Conservation (phyloP, 1,140 invertebrate species). For the Drosophila parvula region DNA sequence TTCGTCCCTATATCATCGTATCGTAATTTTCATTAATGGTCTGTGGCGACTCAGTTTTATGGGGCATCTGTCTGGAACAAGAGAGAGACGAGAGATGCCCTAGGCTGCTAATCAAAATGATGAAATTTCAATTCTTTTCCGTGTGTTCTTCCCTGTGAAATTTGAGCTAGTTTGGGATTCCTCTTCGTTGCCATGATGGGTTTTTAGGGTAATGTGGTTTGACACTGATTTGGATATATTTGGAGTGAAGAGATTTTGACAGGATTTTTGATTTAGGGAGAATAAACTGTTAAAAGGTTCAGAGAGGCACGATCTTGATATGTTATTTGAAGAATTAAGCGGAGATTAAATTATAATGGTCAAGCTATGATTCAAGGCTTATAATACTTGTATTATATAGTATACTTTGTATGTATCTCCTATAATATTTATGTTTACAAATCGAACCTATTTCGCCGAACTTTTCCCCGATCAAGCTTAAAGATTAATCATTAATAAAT, state of each 20-base stretch:
- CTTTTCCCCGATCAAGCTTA: background rate
- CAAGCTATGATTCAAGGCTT: background rate
- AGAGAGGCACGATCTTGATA: conserved; percentile 9
- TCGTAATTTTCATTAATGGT: conserved; percentile 76
- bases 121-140: conserved; percentile 68
- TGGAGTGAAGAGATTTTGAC: conserved; percentile 49
- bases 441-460: background rate
- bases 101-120: conserved; percentile 70
- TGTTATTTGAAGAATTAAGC: background rate
- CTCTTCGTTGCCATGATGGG: conserved; percentile 34
- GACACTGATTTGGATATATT: conserved; percentile 66
- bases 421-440: background rate
- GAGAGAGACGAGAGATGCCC: conserved; percentile 31
- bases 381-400: too few species aligned
- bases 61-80: conserved; percentile 52
- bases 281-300: conserved; percentile 30
- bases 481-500: conserved; percentile 5
- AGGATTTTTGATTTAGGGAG: conserved; percentile 27
- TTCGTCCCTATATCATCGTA: conserved; percentile 42
- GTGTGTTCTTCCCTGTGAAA: conserved; percentile 49
- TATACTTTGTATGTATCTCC: too few species aligned
- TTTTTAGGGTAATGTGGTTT: conserved; percentile 58
- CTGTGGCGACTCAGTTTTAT: conserved; percentile 51
- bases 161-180: conserved; percentile 54
- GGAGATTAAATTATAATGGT: background rate